Base-by-base conservation (phyloP, 2,113 vertebrate species). In the Xenopus laevis region DNA sequence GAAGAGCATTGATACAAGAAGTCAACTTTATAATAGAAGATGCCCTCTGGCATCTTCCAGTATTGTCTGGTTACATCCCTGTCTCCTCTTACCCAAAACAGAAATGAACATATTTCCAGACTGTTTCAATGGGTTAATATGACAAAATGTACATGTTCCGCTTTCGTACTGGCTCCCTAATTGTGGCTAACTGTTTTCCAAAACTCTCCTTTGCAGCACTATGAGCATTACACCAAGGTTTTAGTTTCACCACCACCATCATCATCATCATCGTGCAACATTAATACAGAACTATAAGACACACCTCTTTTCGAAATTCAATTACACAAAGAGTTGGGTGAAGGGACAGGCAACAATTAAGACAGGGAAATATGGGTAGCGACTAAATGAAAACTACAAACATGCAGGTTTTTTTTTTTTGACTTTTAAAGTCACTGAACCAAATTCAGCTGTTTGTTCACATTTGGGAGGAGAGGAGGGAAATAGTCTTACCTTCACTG, bases 401-500 rank as follows among this genome's bases (percentile, higher is more conserved):
- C 47, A 62, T 61, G 65, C 75, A 82, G 60, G 5, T 27, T 72
- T 27, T 65, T 15, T 27, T 72, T 27, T 65, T 15, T 40, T 4
- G 16, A 80, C 70, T 61, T 57, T 66, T 66, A 66, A 50, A 66
- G 59, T n/a, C n/a, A 73, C 72, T 40, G 33, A 23, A 67, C 17
- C 47, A 50, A 50, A 71, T 58, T 62, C 40, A 46, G 55, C 18
- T 45, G 57, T 46, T 46, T 64, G 40, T 23, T n/a, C 55, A 70
- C 74, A 63, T 65, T 73, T 46, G 64, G 45, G 46, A 71, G 60
- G 74, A 77, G 47, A 50, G 55, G 10, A 57, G 58, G 66, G 27
- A 11, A 62, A 63, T 86, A 80, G 64, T 84, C 96, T 96, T 98
- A 99, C 97, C 96, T 96, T 97, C 94, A 45, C 95, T 97, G 96